Evolutionary conservation across 2,888 invertebrate genomes (phyloP).

Genomic region (Sesamia inferens): DNA sequence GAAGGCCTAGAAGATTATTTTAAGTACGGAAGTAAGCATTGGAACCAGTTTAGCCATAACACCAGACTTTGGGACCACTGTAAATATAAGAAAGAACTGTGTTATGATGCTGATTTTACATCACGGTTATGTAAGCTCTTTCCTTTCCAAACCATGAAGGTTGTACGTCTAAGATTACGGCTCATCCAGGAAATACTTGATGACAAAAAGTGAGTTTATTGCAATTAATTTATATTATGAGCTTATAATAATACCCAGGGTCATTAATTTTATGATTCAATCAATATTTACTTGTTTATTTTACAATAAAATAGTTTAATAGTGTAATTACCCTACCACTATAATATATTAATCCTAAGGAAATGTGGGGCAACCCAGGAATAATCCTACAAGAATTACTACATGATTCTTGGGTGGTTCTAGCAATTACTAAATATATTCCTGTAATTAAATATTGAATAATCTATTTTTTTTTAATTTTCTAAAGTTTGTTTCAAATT

Average conservation of each 20-base stretch:
- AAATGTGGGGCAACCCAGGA: too few relatives aligned
- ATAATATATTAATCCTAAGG: too few relatives aligned
- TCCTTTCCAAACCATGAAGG: conserved; percentile 97
- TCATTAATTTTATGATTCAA: too few relatives aligned
- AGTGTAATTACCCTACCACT: too few relatives aligned
- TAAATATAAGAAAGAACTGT: conserved; percentile 88
- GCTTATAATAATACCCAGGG: not conserved
- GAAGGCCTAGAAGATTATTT: conserved; percentile 93
- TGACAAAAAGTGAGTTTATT: conserved; percentile 91
- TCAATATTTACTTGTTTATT: too few relatives aligned
- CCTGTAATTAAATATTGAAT: too few relatives aligned
- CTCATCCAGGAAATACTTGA: conserved; percentile 93
- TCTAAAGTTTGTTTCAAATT: not conserved
- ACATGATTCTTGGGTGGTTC: too few relatives aligned
- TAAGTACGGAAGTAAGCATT: conserved; percentile 93
- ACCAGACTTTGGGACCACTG: conserved; percentile 95
- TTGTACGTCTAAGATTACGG: conserved; percentile 94
- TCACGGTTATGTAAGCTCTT: conserved; percentile 95
- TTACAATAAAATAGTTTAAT: too few relatives aligned
- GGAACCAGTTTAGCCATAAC: conserved; percentile 96
- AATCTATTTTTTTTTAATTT: too few relatives aligned
- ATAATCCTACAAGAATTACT: too few relatives aligned
- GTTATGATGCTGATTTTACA: conserved; percentile 91
- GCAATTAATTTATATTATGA: not conserved
- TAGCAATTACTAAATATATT: too few relatives aligned